Conservation (phyloP, 2,797 vertebrate genomes). For the Enteromius mattozi region DNA sequence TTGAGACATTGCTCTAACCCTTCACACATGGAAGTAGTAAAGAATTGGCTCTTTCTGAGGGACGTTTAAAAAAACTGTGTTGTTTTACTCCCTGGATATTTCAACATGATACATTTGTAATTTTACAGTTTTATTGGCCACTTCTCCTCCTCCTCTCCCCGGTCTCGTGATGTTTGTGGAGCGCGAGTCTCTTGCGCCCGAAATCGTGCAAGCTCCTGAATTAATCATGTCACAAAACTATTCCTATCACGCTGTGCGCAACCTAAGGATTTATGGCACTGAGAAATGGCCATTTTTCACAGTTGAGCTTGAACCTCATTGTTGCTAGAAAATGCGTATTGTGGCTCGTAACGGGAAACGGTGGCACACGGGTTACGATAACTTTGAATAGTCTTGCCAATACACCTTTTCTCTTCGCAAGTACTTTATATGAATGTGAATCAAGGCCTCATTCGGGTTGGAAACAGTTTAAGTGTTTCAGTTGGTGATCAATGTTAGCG, state of each 20-base stretch:
- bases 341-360: constrained; percentile 18
- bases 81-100: constrained; percentile 54
- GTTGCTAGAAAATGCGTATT: constrained; percentile 34
- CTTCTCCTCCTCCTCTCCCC: constrained; percentile 23
- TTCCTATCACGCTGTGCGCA: constrained; percentile 47
- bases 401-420: neutral
- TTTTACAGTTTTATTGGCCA: constrained; percentile 55
- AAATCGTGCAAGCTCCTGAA: constrained; percentile 50
- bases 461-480: constrained; percentile 30
- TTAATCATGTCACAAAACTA: constrained; percentile 58
- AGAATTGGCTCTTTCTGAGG: constrained; percentile 40
- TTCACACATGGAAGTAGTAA: constrained; percentile 41
- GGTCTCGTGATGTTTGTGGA: constrained; percentile 41
- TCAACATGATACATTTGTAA: constrained; percentile 57
- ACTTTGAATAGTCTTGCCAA: constrained; percentile 4
- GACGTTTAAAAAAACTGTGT: constrained; percentile 39
- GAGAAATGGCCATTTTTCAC: constrained; percentile 55
- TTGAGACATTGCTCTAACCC: constrained; percentile 2
- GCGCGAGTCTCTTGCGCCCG: constrained; percentile 14
- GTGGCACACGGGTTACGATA: neutral
- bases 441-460: neutral
- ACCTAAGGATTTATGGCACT: constrained; percentile 53
- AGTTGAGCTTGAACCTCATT: constrained; percentile 34
- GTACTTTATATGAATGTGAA: constrained; percentile 6
- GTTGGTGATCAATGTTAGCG: constrained; percentile 39